Evolutionary conservation across 2,888 invertebrate genomes (phyloP), one percentile per base, ranked within the genome.

Genomic region (Tineola bisselliella): DNA sequence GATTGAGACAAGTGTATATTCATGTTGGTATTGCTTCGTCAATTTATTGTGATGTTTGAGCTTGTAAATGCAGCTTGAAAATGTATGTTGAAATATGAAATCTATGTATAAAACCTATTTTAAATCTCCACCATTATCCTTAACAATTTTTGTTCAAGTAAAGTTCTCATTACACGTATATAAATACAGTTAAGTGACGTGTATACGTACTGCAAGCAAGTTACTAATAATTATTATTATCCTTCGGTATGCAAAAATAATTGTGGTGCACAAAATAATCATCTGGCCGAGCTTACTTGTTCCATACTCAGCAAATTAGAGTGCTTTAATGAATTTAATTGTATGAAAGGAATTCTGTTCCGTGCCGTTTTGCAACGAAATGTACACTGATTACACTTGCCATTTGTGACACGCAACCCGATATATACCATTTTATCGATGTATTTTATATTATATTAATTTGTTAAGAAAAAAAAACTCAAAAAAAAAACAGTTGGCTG

Each of bases 251-350:
- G 77, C 80, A 76, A 73, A 77, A 79, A 77, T 75, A 63, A 77
- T 76, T 77, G 58, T 69, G 71, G 68, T 66, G 67, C 67, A 65
- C 68, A 67, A 67, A 52, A 65, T 69, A 66, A 68, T 68, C 63
- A 58, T 64, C 68, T 65, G 67, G 69, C 66, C 75, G 76, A 77
- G 81, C 82, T 77, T 82, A 76, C 79, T 78, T 80, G 81, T 83
- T 70, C 72, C 73, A 73, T 74, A 73, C 72, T 68, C 72, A 73
- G 72, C 69, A 79, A 77, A 80, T 76, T 74, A 74, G 68, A 67
- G 70, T 68, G 63, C 69, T 62, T 67, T 79, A 80, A 79, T 80
- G 74, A 76, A 72, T 69, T 75, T 79, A 79, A 82, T 81, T 76
- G 76, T 76, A 73, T 76, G 73, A 75, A 75, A 68, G 75, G 75